phyloP scores from a whole-genome alignment of 2,797 vertebrate species.

The Catharus ustulatus region DNA sequence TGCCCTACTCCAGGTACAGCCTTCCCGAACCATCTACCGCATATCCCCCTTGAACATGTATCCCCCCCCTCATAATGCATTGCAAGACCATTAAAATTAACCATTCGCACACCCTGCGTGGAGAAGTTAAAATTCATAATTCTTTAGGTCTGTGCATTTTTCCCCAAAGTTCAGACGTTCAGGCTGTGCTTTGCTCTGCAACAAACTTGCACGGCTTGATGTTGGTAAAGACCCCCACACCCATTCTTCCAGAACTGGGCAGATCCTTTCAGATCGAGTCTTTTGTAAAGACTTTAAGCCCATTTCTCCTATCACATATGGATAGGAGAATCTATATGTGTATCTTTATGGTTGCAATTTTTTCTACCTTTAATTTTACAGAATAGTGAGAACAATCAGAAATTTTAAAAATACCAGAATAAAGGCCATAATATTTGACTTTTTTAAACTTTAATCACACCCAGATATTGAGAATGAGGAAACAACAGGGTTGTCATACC shows the following conservation, averaged over 20 bases:
- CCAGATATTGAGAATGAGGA: constrained; percentile 51
- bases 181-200: neutral
- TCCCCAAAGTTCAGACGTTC: neutral
- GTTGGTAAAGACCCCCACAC: too few relatives aligned
- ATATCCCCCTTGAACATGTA: too few relatives aligned
- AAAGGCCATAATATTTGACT: neutral
- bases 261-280: neutral
- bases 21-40: neutral
- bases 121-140: neutral
- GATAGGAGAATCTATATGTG: neutral
- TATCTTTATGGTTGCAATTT: neutral
- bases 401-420: neutral
- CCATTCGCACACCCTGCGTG: too few relatives aligned
- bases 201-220: rapidly evolving
- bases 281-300: neutral
- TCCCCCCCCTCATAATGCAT: too few relatives aligned
- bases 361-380: neutral
- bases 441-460: neutral
- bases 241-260: neutral
- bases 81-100: neutral
- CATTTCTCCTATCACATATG: neutral
- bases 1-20: neutral
- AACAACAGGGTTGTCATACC: neutral
- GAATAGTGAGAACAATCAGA: neutral
- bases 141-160: neutral